These are phyloP conservation scores for Acleris literana DNA, from an alignment of 2,888 invertebrate species.

Conservation along the genomic window DNA sequence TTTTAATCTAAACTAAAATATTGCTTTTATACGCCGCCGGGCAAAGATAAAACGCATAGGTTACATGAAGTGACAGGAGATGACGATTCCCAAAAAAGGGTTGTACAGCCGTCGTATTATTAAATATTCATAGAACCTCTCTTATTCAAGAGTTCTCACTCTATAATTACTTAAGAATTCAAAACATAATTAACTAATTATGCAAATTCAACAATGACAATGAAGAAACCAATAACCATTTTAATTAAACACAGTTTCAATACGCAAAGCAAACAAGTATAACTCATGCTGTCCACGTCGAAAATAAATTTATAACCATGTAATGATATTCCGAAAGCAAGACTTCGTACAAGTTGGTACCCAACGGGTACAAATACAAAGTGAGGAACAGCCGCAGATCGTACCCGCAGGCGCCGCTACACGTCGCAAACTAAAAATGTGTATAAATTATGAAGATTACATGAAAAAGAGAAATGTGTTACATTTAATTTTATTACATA, in stretches of 20 bases:
- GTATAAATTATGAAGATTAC: slow-evolving; percentile 83
- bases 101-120: too few relatives aligned
- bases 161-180: too few relatives aligned
- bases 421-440: slow-evolving; percentile 79
- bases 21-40: too few relatives aligned
- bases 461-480: slow-evolving; percentile 83
- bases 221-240: slow-evolving; percentile 37
- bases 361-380: slow-evolving; percentile 49
- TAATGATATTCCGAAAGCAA: slow-evolving; percentile 56
- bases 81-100: too few relatives aligned
- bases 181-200: slow-evolving; percentile 5
- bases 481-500: slow-evolving; percentile 83
- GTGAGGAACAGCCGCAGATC: slow-evolving; percentile 44
- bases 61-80: too few relatives aligned
- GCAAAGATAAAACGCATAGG: too few relatives aligned
- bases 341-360: slow-evolving; percentile 39
- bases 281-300: slow-evolving; percentile 49
- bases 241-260: slow-evolving; percentile 40
- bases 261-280: slow-evolving; percentile 49
- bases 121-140: too few relatives aligned
- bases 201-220: slow-evolving; percentile 35
- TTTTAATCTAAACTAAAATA: too few relatives aligned
- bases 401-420: slow-evolving; percentile 68
- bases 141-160: too few relatives aligned
- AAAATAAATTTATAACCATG: slow-evolving; percentile 54